These are phyloP conservation scores for Mesoclemmys tuberculata DNA, from an alignment of 2,113 vertebrate genomes.

Conservation along the genomic window DNA sequence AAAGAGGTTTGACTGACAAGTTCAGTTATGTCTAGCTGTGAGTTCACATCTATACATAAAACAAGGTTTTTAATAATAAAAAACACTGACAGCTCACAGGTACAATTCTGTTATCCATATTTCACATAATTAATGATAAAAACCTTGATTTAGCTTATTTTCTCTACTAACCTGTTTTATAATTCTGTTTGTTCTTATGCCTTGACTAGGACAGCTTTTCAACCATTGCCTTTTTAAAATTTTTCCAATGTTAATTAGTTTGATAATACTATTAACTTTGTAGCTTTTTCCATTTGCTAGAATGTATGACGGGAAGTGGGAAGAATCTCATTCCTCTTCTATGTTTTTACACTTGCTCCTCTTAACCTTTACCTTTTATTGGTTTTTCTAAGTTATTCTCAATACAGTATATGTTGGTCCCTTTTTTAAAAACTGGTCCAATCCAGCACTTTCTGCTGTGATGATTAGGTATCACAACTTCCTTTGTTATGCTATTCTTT, in stretches of 20 bases:
- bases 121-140: not conserved
- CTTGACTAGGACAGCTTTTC: not conserved
- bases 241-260: slow-evolving; percentile 14
- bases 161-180: not conserved
- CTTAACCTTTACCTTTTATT: not conserved
- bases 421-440: not conserved
- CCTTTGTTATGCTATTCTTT: slow-evolving; percentile 43
- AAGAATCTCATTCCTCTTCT: slow-evolving; percentile 19
- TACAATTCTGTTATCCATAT: not conserved
- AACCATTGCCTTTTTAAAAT: not conserved
- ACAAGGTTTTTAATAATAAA: not conserved
- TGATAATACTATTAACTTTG: not conserved
- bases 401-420: not conserved
- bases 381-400: not conserved
- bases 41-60: slow-evolving; percentile 18
- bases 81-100: not conserved
- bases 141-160: not conserved
- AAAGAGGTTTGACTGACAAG: not conserved
- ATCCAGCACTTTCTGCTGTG: not conserved
- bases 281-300: not conserved
- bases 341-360: not conserved
- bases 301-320: not conserved
- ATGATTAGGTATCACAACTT: not conserved
- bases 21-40: not conserved
- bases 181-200: not conserved